Conservation (phyloP, 2,888 invertebrate genomes). For the Macaria notata region DNA sequence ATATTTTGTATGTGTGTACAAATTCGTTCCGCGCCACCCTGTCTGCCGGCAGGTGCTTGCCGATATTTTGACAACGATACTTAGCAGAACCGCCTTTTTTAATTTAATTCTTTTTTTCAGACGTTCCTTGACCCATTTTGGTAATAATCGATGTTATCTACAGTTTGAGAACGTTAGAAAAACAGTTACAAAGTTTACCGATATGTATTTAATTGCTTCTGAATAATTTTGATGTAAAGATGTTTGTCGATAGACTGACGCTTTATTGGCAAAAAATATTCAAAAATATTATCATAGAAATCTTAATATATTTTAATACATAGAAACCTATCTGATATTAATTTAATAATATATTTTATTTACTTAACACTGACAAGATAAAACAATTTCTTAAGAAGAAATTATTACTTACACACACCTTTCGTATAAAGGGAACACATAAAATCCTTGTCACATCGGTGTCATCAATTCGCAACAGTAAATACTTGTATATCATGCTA, state of each 20-base stretch:
- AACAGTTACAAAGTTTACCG: conserved; percentile 37
- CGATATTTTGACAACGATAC: conserved; percentile 79
- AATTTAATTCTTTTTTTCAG: conserved; percentile 64
- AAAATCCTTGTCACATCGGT: too few species aligned
- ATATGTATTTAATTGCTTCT: conserved; percentile 23
- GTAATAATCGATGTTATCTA: conserved; percentile 57
- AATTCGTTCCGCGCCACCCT: conserved; percentile 69
- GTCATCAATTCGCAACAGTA: too few species aligned
- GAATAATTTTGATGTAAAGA: conserved; percentile 15
- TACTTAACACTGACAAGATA: too few species aligned
- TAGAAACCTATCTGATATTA: too few species aligned
- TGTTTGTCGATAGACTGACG: not conserved
- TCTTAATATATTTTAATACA: too few species aligned
- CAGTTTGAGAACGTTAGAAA: conserved; percentile 50
- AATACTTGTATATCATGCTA: not conserved
- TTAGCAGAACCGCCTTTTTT: conserved; percentile 76
- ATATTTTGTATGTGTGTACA: conserved; percentile 14
- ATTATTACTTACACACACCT: not conserved
- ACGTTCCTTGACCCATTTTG: conserved; percentile 69
- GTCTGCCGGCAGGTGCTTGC: conserved; percentile 74
- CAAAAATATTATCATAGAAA: too few species aligned
- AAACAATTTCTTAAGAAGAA: too few species aligned
- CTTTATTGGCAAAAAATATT: too few species aligned
- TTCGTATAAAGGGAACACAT: not conserved
- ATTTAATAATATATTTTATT: too few species aligned